These are phyloP conservation scores for Therioaphis trifolii DNA, from an alignment of 2,888 invertebrate genomes.

Conservation along the genomic window DNA sequence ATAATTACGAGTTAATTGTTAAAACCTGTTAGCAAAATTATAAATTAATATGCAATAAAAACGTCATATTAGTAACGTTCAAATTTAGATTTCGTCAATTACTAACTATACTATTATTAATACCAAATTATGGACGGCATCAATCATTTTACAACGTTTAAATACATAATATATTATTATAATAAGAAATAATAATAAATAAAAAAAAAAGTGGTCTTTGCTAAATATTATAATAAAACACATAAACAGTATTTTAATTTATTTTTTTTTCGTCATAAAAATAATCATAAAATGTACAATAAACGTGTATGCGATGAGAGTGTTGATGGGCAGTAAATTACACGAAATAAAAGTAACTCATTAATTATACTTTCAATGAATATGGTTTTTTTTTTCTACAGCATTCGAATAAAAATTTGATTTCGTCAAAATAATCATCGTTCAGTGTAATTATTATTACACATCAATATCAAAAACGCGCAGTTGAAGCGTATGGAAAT, in stretches of 20 bases:
- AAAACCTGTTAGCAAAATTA: conserved; percentile 37
- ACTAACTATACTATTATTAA: conserved; percentile 3
- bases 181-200: background rate
- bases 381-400: background rate
- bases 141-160: too few relatives aligned
- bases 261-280: too few relatives aligned
- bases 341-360: background rate
- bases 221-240: too few relatives aligned
- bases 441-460: too few relatives aligned
- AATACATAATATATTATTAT: too few relatives aligned
- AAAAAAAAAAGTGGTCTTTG: background rate
- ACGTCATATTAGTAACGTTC: conserved; percentile 23
- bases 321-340: too few relatives aligned
- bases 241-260: too few relatives aligned
- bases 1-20: conserved; percentile 26
- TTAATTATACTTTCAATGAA: background rate
- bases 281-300: too few relatives aligned
- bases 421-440: too few relatives aligned
- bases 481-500: too few relatives aligned
- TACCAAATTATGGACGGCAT: background rate
- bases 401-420: background rate
- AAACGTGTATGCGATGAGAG: too few relatives aligned
- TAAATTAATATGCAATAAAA: conserved; percentile 39
- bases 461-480: too few relatives aligned
- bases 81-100: conserved; percentile 19